phyloP scores from a whole-genome alignment of 2,888 invertebrate genomes.

The Macaria liturata region DNA sequence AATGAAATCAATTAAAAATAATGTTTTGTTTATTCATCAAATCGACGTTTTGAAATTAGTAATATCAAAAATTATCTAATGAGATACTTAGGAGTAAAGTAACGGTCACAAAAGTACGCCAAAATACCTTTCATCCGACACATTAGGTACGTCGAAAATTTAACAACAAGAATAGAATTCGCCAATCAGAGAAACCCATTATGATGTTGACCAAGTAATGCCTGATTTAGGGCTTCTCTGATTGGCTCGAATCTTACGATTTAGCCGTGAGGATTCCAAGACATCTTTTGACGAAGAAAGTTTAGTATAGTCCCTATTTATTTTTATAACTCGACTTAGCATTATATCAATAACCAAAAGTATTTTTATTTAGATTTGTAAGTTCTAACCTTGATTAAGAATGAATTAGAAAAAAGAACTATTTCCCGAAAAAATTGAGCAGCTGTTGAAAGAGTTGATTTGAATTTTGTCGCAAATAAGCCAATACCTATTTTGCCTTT shows the following conservation, averaged over 20 bases:
- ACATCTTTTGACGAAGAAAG: slow-evolving; percentile 1
- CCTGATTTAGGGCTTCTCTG: too few species aligned
- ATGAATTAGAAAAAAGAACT: too few species aligned
- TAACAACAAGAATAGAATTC: too few species aligned
- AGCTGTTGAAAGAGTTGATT: slow-evolving; percentile 13
- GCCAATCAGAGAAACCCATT: too few species aligned
- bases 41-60: too few species aligned
- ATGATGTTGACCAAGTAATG: too few species aligned
- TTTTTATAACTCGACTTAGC: slow-evolving; percentile 15
- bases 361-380: slow-evolving; percentile 18
- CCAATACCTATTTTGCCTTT: slow-evolving; percentile 51
- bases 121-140: slow-evolving; percentile 44
- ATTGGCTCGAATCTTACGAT: too few species aligned
- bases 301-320: slow-evolving; percentile 18
- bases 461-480: slow-evolving; percentile 10
- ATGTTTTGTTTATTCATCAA: too few species aligned
- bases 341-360: slow-evolving; percentile 19
- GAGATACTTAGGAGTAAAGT: background rate
- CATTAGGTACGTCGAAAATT: too few species aligned
- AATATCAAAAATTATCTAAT: too few species aligned
- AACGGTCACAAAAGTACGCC: slow-evolving; percentile 71
- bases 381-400: slow-evolving; percentile 4
- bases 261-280: too few species aligned
- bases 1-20: too few species aligned
- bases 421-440: background rate